phyloP scores from a whole-genome alignment of 2,113 vertebrate species.

The Psammodynastes pulverulentus region DNA sequence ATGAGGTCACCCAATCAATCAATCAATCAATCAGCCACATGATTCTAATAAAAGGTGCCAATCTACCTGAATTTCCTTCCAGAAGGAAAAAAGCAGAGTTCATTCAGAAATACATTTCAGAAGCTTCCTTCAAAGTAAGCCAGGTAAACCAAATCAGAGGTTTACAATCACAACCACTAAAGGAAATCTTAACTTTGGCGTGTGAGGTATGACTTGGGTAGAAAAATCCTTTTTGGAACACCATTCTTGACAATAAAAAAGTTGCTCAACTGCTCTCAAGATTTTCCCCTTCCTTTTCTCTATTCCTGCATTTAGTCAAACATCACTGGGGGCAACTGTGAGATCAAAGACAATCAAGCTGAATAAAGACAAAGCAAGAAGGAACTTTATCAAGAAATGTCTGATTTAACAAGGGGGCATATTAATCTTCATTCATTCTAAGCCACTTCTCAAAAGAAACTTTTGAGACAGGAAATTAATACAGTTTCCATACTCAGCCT shows the following conservation, averaged over 20 bases:
- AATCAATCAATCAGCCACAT: not conserved
- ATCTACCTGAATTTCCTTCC: not conserved
- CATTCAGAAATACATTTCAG: not conserved
- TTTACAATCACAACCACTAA: not conserved
- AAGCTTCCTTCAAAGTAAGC: not conserved
- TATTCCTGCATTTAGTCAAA: conserved; percentile 1
- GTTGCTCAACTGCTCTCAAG: not conserved
- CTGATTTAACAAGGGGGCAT: not conserved
- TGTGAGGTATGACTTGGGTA: not conserved
- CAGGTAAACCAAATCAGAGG: not conserved
- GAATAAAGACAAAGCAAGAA: not conserved
- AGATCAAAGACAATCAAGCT: not conserved
- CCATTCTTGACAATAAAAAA: not conserved
- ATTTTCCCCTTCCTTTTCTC: not conserved
- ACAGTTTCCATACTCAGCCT: conserved; percentile 1
- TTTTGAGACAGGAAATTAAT: conserved; percentile 16
- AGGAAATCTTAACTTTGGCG: not conserved
- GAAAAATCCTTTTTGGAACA: not conserved
- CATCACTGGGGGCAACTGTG: not conserved
- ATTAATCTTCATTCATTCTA: conserved; percentile 7
- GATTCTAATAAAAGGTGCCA: not conserved
- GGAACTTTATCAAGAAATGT: not conserved
- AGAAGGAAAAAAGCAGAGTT: not conserved
- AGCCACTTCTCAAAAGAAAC: conserved; percentile 1
- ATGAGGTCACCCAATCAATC: not conserved